Base-by-base conservation (phyloP, 2,797 vertebrate genomes). In the Syngnathus acus region DNA sequence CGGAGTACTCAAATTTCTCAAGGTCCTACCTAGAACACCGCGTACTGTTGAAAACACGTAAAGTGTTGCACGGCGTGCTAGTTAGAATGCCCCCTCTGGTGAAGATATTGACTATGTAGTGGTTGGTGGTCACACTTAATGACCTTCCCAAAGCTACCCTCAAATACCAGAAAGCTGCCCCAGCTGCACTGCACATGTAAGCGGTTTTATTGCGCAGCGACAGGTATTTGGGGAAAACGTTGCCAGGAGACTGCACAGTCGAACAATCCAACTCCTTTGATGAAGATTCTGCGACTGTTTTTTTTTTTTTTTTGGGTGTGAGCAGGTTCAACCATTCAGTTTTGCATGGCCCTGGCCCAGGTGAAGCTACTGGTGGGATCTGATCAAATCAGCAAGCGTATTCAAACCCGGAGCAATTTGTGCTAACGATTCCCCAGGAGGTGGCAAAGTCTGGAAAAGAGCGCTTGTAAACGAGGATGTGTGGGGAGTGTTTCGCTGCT, bases 211-310 rank as follows among this genome's bases (percentile, higher is more conserved):
- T 70, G 74, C 13, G 62, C 77, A 83, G 87, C 87, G 85, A 82
- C 75, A 85, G 86, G 85, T 85, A 85, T 89, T 87, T 86, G 81
- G 87, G 80, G 81, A 78, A 79, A 74, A 58, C 79, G 81, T 86
- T 80, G 79, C 84, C 76, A 75, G 76, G 83, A 68, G 80, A 85
- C 81, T 62, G 73, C 60, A 14, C 2, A 21, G 26, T 32, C 26
- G 40, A 14, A 62, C 19, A 62, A 7, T 62, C 11, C 0, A 21
- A 26, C 13, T 21, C 17, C 14, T 57, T 60, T 60, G n/a, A 40
- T 60, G 58, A 40, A 60, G 58, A 42, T 60, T 39, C 58, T 40
- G 58, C 38, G 58, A n/a, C 58, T 40, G 10, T 9, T n/a, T 58
- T 60, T n/a, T 8, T n/a, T 58, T 38, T 1, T 1, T 1, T 39